A percentile compares a stretch with the other conserved stretches of the same genome.
phyloP scores from a whole-genome alignment of 2,113 vertebrate genomes.

The Numenius arquata region DNA sequence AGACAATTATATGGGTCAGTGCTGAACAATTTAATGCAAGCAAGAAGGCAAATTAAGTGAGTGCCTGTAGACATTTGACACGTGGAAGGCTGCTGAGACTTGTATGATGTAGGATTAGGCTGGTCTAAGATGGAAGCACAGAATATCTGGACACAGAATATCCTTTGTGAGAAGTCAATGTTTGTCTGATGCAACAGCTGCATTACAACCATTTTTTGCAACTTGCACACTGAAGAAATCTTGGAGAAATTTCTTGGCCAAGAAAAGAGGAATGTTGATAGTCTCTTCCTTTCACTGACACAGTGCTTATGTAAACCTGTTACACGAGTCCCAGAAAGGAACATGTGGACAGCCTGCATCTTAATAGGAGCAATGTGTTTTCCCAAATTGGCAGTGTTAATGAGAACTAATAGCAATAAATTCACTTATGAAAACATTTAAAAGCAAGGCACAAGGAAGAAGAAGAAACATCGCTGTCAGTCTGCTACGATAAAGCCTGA shows the following conservation, averaged over 20 bases:
- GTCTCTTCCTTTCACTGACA: background rate
- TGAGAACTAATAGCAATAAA: background rate
- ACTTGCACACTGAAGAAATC: background rate
- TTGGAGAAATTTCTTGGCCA: background rate
- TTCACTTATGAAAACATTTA: background rate
- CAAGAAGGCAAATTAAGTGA: background rate
- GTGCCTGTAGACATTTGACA: background rate
- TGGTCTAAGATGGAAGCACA: background rate
- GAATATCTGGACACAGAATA: background rate
- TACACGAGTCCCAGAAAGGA: background rate
- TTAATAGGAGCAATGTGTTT: background rate
- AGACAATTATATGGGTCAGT: background rate
- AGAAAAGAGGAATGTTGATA: background rate
- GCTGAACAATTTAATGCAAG: background rate
- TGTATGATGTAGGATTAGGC: background rate
- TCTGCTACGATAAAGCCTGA: background rate
- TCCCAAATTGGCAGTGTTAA: background rate
- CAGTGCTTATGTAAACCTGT: background rate
- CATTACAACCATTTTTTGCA: background rate
- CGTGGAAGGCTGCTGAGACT: background rate
- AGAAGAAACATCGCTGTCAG: background rate
- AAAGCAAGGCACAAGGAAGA: background rate
- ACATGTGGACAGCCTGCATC: background rate
- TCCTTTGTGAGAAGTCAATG: rapidly evolving
- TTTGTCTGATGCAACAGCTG: background rate